A percentile compares a stretch with the other conserved stretches of the same genome.
phyloP scores from a whole-genome alignment of 2,113 vertebrate genomes.

The Phocoena sinus region DNA sequence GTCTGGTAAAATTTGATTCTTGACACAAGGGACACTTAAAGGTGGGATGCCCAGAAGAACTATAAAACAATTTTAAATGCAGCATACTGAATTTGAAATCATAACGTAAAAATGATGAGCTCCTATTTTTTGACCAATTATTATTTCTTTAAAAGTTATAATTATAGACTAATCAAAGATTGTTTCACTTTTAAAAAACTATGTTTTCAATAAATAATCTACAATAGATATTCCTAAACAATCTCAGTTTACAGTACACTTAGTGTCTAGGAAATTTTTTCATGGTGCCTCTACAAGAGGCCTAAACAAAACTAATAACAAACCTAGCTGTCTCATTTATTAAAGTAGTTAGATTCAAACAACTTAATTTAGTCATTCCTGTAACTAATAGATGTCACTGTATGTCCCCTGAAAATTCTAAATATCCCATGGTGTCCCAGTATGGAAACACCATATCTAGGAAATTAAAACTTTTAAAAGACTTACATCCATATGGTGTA shows the following conservation, averaged over 20 bases:
- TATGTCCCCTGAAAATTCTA: not conserved
- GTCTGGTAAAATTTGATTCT: slow-evolving; percentile 84
- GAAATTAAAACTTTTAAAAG: slow-evolving; percentile 22
- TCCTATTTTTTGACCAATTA: not conserved
- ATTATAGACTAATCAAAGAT: not conserved
- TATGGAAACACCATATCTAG: not conserved
- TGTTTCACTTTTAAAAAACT: not conserved
- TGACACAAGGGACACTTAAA: slow-evolving; percentile 89
- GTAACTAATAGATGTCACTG: not conserved
- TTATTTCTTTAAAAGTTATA: not conserved
- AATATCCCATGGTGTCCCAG: not conserved
- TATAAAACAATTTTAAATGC: slow-evolving; percentile 62
- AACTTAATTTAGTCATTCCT: not conserved
- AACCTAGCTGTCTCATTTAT: not conserved
- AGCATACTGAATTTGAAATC: slow-evolving; percentile 25
- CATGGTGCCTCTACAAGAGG: not conserved
- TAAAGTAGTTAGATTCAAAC: not conserved
- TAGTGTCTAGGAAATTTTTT: not conserved
- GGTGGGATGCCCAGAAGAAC: slow-evolving; percentile 79
- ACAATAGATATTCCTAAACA: not conserved
- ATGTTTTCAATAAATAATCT: not conserved
- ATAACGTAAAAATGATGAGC: not conserved
- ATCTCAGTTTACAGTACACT: not conserved
- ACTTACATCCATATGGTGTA: not conserved
- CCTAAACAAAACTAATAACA: not conserved